Percentiles rank a stretch among this genome's conserved stretches.
phyloP scores from a whole-genome alignment of 2,797 vertebrate genomes.

The Bovichtus diacanthus region DNA sequence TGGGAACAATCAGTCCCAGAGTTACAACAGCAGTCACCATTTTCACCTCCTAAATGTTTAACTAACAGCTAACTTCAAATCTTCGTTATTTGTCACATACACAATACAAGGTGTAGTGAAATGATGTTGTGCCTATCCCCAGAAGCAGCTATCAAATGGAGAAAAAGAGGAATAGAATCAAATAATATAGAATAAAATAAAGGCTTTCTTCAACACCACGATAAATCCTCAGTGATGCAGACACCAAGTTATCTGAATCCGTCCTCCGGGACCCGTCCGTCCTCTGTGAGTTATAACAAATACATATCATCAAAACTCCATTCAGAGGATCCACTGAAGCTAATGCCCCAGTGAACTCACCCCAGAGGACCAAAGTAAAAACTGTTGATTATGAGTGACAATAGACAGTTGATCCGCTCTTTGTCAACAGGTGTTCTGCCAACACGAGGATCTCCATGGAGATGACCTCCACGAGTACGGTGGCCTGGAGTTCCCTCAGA shows the following conservation, averaged over 20 bases:
- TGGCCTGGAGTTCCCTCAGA: conserved; percentile 95
- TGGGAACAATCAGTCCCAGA: background rate
- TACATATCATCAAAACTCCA: background rate
- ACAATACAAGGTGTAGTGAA: background rate
- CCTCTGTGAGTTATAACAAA: background rate
- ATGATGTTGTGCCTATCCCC: background rate
- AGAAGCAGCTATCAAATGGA: background rate
- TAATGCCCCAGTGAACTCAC: background rate
- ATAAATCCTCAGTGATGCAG: too few species aligned
- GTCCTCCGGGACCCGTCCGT: too few species aligned
- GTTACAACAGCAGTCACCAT: background rate
- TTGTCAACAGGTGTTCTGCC: conserved; percentile 89
- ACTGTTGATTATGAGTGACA: background rate
- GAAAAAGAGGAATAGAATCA: too few species aligned
- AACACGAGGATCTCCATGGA: conserved; percentile 89
- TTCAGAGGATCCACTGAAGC: background rate
- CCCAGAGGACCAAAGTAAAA: background rate
- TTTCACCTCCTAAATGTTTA: background rate
- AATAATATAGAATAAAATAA: background rate
- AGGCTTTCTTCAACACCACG: too few species aligned
- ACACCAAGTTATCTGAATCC: too few species aligned
- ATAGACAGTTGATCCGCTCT: conserved; percentile 1
- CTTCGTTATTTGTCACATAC: background rate
- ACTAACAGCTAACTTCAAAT: background rate
- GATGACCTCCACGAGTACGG: conserved; percentile 87